Percentiles rank a stretch among this genome's conserved stretches.
phyloP scores from a whole-genome alignment of 2,113 vertebrate species.

The Spheniscus mendiculus region DNA sequence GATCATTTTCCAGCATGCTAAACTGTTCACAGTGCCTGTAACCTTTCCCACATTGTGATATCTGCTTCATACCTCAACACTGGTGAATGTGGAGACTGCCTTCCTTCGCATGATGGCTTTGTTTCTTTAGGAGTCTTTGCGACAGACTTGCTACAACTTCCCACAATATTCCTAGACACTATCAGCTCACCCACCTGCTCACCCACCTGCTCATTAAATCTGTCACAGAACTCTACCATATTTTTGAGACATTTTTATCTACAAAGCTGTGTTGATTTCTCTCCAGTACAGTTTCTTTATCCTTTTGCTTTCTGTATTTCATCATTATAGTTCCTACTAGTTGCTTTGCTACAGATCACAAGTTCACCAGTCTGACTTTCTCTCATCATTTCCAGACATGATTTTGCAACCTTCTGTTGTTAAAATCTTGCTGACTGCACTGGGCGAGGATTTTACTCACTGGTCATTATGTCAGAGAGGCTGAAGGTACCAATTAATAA shows the following conservation, averaged over 20 bases:
- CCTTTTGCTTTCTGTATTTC: not conserved
- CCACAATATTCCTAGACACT: not conserved
- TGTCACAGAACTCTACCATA: not conserved
- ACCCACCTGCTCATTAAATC: not conserved
- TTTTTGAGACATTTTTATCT: not conserved
- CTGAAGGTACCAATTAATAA: not conserved
- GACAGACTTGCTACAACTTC: not conserved
- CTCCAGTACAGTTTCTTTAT: not conserved
- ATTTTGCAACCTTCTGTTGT: not conserved
- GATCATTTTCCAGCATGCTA: not conserved
- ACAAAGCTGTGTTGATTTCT: not conserved
- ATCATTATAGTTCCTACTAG: not conserved
- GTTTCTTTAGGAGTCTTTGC: not conserved
- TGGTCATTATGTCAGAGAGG: not conserved
- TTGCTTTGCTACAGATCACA: not conserved
- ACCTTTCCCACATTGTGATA: not conserved
- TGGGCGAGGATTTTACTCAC: not conserved
- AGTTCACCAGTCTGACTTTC: not conserved
- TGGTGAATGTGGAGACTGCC: not conserved
- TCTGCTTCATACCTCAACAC: not conserved
- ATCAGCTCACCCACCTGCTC: not conserved
- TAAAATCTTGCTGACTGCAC: not conserved
- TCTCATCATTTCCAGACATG: not conserved
- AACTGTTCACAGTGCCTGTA: not conserved
- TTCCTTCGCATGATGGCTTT: accelerated